Conservation (phyloP, 53 echinoderm and acorn worm genomes). For the Paracentrotus lividus region DNA sequence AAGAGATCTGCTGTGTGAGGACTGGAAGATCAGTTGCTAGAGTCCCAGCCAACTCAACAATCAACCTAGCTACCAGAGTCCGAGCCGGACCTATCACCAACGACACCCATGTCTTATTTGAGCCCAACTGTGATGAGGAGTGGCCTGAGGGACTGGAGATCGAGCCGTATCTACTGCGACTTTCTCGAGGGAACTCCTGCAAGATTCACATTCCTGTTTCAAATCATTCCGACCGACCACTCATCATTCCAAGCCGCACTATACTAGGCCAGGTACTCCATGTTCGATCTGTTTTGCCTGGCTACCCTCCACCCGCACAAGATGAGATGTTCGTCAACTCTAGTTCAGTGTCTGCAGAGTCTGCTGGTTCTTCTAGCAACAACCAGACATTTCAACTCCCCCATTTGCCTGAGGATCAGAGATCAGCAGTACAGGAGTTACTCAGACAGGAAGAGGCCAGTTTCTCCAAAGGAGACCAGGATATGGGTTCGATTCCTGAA, state of each 20-base stretch:
- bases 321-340: background rate
- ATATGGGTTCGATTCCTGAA: slow-evolving; percentile 61
- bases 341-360: background rate
- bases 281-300: background rate
- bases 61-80: background rate
- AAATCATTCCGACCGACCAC: background rate
- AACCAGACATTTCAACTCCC: slow-evolving; percentile 25
- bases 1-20: background rate
- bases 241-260: background rate
- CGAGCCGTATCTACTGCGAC: background rate
- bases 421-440: slow-evolving; percentile 28
- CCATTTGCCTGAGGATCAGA: slow-evolving; percentile 45
- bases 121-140: too few relatives aligned
- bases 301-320: background rate
- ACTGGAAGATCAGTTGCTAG: background rate
- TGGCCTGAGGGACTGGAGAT: background rate
- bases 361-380: background rate
- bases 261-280: background rate
- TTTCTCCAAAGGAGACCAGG: slow-evolving; percentile 70
- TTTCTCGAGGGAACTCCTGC: background rate
- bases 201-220: background rate
- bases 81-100: background rate
- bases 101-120: background rate
- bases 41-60: background rate
- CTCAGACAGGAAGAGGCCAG: slow-evolving; percentile 64